Base-by-base conservation (phyloP, 37 sponge, comb jelly and placozoan genomes). In the Agelas oroides region DNA sequence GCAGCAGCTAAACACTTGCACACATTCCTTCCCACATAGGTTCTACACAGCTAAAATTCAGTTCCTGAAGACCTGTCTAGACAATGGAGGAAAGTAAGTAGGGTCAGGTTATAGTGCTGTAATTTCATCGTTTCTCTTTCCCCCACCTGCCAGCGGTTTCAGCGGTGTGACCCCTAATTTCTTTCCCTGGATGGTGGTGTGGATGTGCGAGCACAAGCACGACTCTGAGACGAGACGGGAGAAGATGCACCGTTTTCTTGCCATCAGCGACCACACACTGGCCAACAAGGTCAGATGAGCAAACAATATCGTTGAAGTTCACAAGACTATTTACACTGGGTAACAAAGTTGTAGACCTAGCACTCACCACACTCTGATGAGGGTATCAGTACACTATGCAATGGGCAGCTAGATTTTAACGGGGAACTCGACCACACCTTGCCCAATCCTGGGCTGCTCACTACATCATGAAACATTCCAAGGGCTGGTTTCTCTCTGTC, bases 141-240 rank as follows among this genome's bases (percentile, higher is more conserved):
- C n/a, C n/a, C n/a, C 16, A 19, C 70, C 30, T 6, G 5, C 62
- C 74, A 92, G 92, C 85, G 97, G 97, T 2, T 94, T 89, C 77
- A 92, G 94, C 86, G 97, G 97, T 17, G 86, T 97, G 13, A 80
- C 85, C 24, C 60, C 87, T 28, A 97, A 94, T 84, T 97, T 94
- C 89, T 89, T 79, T 46, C 97, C 97, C 0, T 87, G 92, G 92
- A 32, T 92, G 63, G 54, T 76, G 23, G 86, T 81, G 24, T 97
- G 97, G 97, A 36, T 97, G 81, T 82, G 83, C 40, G 62, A 79
- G 21, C 77, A 85, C 59, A 61, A 54, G 24, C 58, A 65, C 1
- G 82, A 71, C 1, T 28, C 53, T 13, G 31, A 13, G 6, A 79
- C 77, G 53, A 79, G 19, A 63, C 79, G 75, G 63, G 75, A 66